Percentiles rank a stretch among this genome's conserved stretches.
Conservation (phyloP, 2,113 vertebrate genomes). For the Peromyscus californicus region DNA sequence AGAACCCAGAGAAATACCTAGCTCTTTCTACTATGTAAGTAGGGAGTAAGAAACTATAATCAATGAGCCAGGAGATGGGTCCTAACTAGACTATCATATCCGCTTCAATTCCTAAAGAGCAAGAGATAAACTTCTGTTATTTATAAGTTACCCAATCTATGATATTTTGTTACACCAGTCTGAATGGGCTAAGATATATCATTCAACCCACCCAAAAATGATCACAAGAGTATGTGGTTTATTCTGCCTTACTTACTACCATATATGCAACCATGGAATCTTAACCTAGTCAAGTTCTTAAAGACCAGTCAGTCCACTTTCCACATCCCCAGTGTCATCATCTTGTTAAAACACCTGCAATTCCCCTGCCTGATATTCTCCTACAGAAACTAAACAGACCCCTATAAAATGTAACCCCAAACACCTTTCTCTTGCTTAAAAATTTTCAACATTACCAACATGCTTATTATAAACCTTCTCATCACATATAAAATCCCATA, state of each 20-base stretch:
- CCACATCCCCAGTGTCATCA: neutral
- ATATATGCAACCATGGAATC: neutral
- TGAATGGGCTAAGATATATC: neutral
- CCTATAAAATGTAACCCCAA: conserved; percentile 50
- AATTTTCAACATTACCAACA: neutral
- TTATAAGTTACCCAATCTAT: neutral
- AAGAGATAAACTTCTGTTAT: neutral
- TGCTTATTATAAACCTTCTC: neutral
- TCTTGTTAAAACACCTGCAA: neutral
- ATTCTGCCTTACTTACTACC: neutral
- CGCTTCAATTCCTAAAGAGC: neutral
- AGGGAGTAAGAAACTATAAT: neutral
- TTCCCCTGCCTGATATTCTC: neutral
- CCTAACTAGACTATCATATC: neutral
- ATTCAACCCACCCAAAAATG: neutral
- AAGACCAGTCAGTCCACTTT: neutral
- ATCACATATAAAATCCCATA: conserved; percentile 2
- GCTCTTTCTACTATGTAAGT: neutral
- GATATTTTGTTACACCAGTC: neutral
- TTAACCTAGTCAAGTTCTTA: neutral
- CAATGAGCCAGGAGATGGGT: neutral
- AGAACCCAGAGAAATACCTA: neutral
- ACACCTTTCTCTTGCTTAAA: neutral
- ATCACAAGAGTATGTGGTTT: neutral
- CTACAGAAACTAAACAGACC: neutral